These are phyloP conservation scores for Sebastes alutus DNA, from an alignment of 2,797 vertebrate genomes.

Conservation along the genomic window DNA sequence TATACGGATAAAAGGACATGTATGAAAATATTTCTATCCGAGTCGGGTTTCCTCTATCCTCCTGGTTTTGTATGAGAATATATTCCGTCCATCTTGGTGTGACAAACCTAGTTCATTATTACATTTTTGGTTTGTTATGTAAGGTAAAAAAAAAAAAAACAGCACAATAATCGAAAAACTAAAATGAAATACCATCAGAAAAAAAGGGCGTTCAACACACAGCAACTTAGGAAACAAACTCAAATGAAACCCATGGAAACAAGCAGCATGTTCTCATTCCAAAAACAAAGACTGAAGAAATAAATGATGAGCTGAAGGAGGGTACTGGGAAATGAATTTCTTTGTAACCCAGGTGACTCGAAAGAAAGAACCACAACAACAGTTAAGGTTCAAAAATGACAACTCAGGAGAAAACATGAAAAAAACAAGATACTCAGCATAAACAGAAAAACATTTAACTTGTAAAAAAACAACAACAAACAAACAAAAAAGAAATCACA, in stretches of 20 bases:
- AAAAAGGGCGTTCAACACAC: slow-evolving; percentile 52
- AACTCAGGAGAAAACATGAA: slow-evolving; percentile 73
- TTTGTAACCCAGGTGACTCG: slow-evolving; percentile 70
- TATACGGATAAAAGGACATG: slow-evolving; percentile 52
- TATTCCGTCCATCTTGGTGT: slow-evolving; percentile 29
- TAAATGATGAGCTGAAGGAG: slow-evolving; percentile 66
- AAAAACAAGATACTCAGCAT: slow-evolving; percentile 50
- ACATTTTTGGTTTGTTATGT: slow-evolving; percentile 48
- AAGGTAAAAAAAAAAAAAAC: slow-evolving; percentile 43
- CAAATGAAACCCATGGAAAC: slow-evolving; percentile 60
- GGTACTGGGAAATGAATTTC: slow-evolving; percentile 68
- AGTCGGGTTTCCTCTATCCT: slow-evolving; percentile 11
- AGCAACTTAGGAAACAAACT: slow-evolving; percentile 52
- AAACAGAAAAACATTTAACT: slow-evolving; percentile 67
- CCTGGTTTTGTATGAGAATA: slow-evolving; percentile 1
- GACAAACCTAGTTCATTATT: slow-evolving; percentile 74
- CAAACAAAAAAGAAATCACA: slow-evolving; percentile 63
- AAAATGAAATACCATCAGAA: slow-evolving; percentile 49
- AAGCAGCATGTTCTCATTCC: slow-evolving; percentile 65
- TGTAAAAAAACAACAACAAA: slow-evolving; percentile 22
- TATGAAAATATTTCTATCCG: slow-evolving; percentile 48
- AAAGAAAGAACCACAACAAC: slow-evolving; percentile 68
- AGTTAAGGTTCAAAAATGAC: slow-evolving; percentile 67
- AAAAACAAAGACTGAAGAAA: slow-evolving; percentile 52
- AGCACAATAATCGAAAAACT: slow-evolving; percentile 36